Evolutionary conservation across 2,888 invertebrate genomes (phyloP).

Genomic region (Allolobophora icterica): DNA sequence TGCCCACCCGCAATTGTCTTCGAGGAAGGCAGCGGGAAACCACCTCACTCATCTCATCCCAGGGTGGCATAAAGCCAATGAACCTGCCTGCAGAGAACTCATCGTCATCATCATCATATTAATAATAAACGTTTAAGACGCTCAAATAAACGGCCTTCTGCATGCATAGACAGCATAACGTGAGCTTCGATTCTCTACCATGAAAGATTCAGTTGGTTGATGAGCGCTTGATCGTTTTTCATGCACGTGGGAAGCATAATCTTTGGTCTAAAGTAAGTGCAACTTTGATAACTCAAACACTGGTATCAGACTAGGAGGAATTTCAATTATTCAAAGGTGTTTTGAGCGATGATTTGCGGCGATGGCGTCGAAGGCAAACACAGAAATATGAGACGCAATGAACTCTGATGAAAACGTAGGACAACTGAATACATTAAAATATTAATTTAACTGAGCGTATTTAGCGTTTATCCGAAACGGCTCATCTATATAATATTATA

Average conservation of each 20-base stretch:
- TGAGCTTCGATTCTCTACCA: neutral
- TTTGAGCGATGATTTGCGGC: neutral
- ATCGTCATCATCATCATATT: too few species aligned
- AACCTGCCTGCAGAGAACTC: too few species aligned
- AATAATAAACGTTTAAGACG: too few species aligned
- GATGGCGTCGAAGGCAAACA: neutral
- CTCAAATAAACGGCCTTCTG: too few species aligned
- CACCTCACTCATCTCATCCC: too few species aligned
- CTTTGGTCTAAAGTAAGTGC: neutral
- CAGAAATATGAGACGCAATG: neutral
- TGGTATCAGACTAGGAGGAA: neutral
- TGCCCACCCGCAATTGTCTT: too few species aligned
- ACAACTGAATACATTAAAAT: neutral
- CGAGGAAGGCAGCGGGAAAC: too few species aligned
- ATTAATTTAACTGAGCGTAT: neutral
- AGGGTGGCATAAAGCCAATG: too few species aligned
- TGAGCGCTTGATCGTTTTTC: neutral
- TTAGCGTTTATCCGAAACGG: neutral
- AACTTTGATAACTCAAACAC: neutral
- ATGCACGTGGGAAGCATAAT: neutral
- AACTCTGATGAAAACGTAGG: neutral
- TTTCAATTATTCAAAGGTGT: neutral
- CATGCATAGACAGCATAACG: too few species aligned
- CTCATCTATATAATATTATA: neutral
- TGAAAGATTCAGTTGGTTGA: neutral